Conservation (phyloP, 1,140 invertebrate species). For the Drosophila miranda region DNA sequence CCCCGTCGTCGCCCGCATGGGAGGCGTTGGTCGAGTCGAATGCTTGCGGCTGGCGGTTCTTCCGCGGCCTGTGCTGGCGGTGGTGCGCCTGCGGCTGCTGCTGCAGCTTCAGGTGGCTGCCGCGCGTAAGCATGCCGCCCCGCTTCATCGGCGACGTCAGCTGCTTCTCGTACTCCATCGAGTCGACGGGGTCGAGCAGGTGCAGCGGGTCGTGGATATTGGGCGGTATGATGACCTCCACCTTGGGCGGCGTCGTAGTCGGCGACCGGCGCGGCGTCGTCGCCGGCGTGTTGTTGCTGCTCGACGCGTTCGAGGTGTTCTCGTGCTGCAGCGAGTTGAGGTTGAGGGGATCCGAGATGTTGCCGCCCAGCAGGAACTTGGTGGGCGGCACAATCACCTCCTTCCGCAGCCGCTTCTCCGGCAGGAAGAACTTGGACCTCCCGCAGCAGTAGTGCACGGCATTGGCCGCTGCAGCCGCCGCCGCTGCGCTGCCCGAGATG, state of each 20-base stretch:
- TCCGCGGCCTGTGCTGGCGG: slow-evolving; percentile 76
- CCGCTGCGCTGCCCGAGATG: slow-evolving; percentile 51
- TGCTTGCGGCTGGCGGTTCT: slow-evolving; percentile 79
- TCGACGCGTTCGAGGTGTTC: slow-evolving; percentile 89
- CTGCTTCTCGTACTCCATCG: slow-evolving; percentile 90
- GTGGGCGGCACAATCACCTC: slow-evolving; percentile 91
- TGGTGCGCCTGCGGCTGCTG: slow-evolving; percentile 50
- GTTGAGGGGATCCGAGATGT: slow-evolving; percentile 97
- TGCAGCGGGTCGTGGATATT: slow-evolving; percentile 96
- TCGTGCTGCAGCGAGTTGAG: slow-evolving; percentile 95
- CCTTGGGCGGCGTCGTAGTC: slow-evolving; percentile 89
- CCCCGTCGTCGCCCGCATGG: slow-evolving; percentile 52
- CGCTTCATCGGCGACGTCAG: slow-evolving; percentile 82
- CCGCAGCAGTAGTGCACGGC: slow-evolving; percentile 74
- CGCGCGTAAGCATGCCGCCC: slow-evolving; percentile 47
- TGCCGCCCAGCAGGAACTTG: slow-evolving; percentile 96
- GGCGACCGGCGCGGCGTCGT: slow-evolving; percentile 94
- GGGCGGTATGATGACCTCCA: slow-evolving; percentile 95
- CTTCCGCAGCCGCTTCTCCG: slow-evolving; percentile 88
- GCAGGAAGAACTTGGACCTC: slow-evolving; percentile 85
- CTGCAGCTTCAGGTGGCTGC: slow-evolving; percentile 48
- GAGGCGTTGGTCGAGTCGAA: slow-evolving; percentile 65
- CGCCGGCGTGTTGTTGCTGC: slow-evolving; percentile 94
- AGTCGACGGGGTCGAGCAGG: slow-evolving; percentile 90
- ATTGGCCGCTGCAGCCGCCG: slow-evolving; percentile 47